phyloP scores from a whole-genome alignment of 2,113 vertebrate genomes.

The Brachyhypopomus occidentalis region DNA sequence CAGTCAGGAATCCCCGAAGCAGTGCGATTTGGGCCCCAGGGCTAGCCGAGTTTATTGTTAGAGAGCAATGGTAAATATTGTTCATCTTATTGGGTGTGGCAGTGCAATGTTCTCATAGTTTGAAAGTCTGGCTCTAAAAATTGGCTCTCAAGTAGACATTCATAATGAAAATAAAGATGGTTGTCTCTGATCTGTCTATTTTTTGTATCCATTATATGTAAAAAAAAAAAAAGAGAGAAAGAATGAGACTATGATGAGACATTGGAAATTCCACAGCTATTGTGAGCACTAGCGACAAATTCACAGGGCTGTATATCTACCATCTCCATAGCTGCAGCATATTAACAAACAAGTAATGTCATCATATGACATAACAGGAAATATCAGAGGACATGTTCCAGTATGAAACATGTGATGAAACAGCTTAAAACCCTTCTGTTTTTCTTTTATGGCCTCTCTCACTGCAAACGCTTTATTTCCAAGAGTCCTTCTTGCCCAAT shows the following conservation, averaged over 20 bases:
- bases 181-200: background rate
- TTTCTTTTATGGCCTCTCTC: constrained; percentile 28
- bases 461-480: constrained; percentile 2
- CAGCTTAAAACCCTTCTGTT: constrained; percentile 13
- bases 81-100: background rate
- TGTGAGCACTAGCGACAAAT: constrained; percentile 26
- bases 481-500: constrained; percentile 21
- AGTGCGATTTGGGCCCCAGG: background rate
- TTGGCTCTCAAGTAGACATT: background rate
- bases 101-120: background rate
- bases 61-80: constrained; percentile 6
- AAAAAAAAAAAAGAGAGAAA: constrained; percentile 4
- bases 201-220: constrained; percentile 12
- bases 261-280: constrained; percentile 21
- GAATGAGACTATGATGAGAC: constrained; percentile 28
- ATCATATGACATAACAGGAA: constrained; percentile 29
- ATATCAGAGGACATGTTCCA: constrained; percentile 25
- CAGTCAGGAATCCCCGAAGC: constrained; percentile 17
- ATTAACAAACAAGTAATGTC: constrained; percentile 38
- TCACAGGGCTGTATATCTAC: constrained; percentile 14
- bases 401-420: constrained; percentile 29
- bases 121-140: background rate
- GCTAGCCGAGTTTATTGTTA: background rate
- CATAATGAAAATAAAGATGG: background rate
- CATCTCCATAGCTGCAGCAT: constrained; percentile 12